These are phyloP conservation scores for Numida meleagris DNA, from an alignment of 2,113 vertebrate genomes.

Conservation along the genomic window DNA sequence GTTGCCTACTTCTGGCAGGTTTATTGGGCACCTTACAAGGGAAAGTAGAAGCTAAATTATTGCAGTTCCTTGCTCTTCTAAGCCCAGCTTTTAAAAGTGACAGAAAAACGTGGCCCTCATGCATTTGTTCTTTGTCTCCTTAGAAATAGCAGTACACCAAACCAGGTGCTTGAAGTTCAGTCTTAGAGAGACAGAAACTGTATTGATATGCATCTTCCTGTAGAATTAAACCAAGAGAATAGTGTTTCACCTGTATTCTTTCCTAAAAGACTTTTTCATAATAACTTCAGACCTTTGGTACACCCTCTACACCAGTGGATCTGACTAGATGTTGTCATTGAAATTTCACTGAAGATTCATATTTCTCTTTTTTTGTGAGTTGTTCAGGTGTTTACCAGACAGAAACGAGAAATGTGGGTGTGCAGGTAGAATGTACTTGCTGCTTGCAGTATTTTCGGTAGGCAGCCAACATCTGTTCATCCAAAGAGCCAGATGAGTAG, in stretches of 20 bases:
- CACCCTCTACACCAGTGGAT: neutral
- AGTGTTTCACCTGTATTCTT: neutral
- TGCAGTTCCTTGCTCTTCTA: neutral
- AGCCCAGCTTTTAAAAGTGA: neutral
- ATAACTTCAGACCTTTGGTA: neutral
- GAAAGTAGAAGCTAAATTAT: neutral
- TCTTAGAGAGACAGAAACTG: neutral
- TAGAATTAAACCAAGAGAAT: neutral
- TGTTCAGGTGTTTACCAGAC: neutral
- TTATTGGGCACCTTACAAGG: neutral
- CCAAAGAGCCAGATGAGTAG: neutral
- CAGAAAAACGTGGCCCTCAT: neutral
- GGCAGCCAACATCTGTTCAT: neutral
- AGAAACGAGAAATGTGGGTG: neutral
- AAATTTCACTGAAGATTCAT: neutral
- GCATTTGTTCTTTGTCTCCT: neutral
- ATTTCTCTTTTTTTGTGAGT: neutral
- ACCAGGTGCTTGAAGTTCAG: neutral
- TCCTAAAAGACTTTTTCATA: neutral
- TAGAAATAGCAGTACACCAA: neutral
- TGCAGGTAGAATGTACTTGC: neutral
- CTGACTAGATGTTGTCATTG: neutral
- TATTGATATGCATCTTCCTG: accelerated
- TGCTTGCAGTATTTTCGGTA: neutral
- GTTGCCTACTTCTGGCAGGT: neutral